Conservation (phyloP, 2,113 vertebrate species). For the Edolisoma coerulescens region DNA sequence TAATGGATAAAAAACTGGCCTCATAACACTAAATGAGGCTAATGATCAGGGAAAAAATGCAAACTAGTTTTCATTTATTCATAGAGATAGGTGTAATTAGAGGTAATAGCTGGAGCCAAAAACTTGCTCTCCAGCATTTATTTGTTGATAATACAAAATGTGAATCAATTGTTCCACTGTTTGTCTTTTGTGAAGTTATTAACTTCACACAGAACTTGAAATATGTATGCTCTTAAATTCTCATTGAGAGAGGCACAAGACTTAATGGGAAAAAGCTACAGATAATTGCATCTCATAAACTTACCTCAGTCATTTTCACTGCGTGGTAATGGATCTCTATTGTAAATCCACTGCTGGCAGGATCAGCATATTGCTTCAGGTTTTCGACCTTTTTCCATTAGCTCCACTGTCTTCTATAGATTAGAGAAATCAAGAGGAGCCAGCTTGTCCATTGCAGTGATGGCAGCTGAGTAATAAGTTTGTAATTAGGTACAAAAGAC, state of each 20-base stretch:
- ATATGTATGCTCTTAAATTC: not conserved
- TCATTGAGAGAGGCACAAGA: not conserved
- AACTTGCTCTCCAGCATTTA: slow-evolving; percentile 7
- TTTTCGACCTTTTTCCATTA: not conserved
- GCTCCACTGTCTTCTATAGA: not conserved
- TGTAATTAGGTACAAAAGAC: not conserved
- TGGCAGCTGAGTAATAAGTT: not conserved
- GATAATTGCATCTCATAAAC: not conserved
- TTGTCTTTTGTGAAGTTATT: slow-evolving; percentile 5
- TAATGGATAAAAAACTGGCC: slow-evolving; percentile 5
- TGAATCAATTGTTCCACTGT: not conserved
- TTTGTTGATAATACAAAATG: slow-evolving; percentile 18
- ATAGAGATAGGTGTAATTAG: slow-evolving; percentile 35
- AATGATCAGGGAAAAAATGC: slow-evolving; percentile 32
- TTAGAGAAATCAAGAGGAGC: not conserved
- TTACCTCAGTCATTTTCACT: not conserved
- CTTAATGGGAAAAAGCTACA: slow-evolving; percentile 5
- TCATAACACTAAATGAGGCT: slow-evolving; percentile 2
- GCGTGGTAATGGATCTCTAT: not conserved
- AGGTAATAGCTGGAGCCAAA: slow-evolving; percentile 32
- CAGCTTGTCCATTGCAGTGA: not conserved
- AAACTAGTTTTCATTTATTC: slow-evolving; percentile 33
- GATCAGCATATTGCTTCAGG: not conserved
- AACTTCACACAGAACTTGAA: slow-evolving; percentile 18
- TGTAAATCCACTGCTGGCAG: not conserved